These are phyloP conservation scores for Eupsilia transversa DNA, from an alignment of 2,888 invertebrate species.

Conservation along the genomic window DNA sequence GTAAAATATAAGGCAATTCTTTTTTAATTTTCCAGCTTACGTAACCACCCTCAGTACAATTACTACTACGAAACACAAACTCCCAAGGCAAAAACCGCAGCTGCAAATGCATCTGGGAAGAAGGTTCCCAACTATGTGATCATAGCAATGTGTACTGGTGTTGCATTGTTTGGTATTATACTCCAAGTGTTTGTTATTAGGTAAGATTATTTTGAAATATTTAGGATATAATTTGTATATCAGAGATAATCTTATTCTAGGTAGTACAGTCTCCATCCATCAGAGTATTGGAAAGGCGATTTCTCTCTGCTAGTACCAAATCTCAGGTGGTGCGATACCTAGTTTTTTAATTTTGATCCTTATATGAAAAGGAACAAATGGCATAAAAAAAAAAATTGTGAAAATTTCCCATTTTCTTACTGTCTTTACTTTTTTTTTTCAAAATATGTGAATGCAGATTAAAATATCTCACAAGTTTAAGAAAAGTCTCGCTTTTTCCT, in stretches of 20 bases:
- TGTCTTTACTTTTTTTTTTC: background rate
- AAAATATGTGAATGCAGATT: background rate
- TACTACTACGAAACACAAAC: conserved; percentile 73
- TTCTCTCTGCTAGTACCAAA: background rate
- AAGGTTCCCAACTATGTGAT: conserved; percentile 92
- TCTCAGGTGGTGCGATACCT: background rate
- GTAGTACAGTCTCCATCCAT: too few species aligned
- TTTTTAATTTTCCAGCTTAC: conserved; percentile 71
- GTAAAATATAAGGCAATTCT: background rate
- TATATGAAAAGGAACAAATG: background rate
- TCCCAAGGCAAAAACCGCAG: conserved; percentile 22
- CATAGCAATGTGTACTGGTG: conserved; percentile 89
- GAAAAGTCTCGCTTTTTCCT: background rate
- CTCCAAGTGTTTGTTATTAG: conserved; percentile 91
- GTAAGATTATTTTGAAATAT: conserved; percentile 82
- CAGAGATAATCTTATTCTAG: too few species aligned
- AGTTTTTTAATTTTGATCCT: background rate
- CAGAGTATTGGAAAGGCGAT: background rate
- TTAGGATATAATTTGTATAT: too few species aligned
- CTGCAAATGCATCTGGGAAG: conserved; percentile 64
- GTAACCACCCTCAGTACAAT: conserved; percentile 76
- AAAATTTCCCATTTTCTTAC: background rate
- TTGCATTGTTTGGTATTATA: conserved; percentile 91
- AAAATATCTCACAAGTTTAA: background rate
- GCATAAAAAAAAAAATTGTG: too few species aligned